Base-by-base conservation (phyloP, 1,140 invertebrate genomes). In the Berghia stephanieae region DNA sequence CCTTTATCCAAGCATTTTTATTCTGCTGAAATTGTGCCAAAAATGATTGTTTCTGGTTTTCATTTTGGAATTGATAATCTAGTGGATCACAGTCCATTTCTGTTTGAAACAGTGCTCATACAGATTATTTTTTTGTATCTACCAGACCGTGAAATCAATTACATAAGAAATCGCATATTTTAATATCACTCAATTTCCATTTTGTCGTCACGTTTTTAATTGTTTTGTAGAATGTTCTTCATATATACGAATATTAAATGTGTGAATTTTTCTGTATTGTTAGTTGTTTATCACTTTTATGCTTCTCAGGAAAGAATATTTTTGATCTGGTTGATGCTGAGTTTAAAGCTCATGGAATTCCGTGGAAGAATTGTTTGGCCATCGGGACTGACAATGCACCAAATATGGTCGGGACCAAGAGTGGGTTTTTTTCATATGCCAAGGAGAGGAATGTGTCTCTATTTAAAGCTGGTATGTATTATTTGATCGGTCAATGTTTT, bases 331-430 rank as follows among this genome's bases (percentile, higher is more conserved):
- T 81, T 27, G 70, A 81, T 36, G 16, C 40, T 21, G 82, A 63
- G 67, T 43, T 81, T 18, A 46, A 57, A 40, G 36, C 57, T 18
- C 5, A 49, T 27, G 38, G 73, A 2, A 75, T 82, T 44, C 42
- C 77, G 13, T 83, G 79, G 80, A 6, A 44, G 18, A 82, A 83
- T 63, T 82, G 77, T 49, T 34, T 83, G 0, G 77, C 78, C 31
- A 71, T 83, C 42, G 80, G 80, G 0, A 78, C 38, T 73, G 79
- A 83, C 49, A 83, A 82, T 75, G 76, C 82, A 36, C 78, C 52
- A 63, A 81, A 82, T 3, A 83, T 82, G 80, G 71, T 68, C 1
- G 80, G 81, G 0, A 31, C 24, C 16, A 67, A 81, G 2, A 81
- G 77, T 44, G 82, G 82, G 31, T 63, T 80, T 16, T 75, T 76